Evolutionary conservation across 2,888 invertebrate species (phyloP), one percentile per base, ranked within the genome.

Genomic region (Calameuta pallipes): DNA sequence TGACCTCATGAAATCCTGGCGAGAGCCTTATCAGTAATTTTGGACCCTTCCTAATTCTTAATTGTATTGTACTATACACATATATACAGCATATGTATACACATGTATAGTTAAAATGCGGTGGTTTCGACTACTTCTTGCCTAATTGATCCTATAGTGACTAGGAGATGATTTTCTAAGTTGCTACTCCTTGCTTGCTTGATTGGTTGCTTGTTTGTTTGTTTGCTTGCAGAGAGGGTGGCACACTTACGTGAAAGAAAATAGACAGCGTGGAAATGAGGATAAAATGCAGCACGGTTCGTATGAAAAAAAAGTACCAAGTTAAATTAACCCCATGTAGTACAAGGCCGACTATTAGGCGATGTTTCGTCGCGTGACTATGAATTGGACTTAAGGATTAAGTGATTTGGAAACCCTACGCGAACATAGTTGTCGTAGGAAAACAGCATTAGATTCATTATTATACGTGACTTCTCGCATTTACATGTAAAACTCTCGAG

Each of bases 181-280:
- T 81, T 83, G 81, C 83, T 83, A 83, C 81, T 79, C 79, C 75
- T 80, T 79, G 80, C 80, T 79, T 41, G 76, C 82, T 36, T 36
- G 36, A 36, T 36, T 36, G 36, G 36, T 80, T 79, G 37, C 13
- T 37, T 37, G 37, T 13, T 37, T 37, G 37, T 41, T 77, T 77
- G 77, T 75, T 41, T 41, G 41, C 41, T 41, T 41, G 41, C 41
- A 78, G 78, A 87, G 85, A 85, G 86, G 87, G 87, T 86, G 86
- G 85, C 89, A 89, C 89, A 90, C 89, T 90, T 90, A 90, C 90
- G 90, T 90, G 90, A 89, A 89, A 90, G 87, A 90, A 90, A 90
- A 90, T 89, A 90, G 79, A 79, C 76, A 79, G 88, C 90, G 90
- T 89, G 89, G 90, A 90, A 90, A 90, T 90, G 90, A 90, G 89